phyloP scores from a whole-genome alignment of 2,797 vertebrate genomes.

The Dendrocincla fuliginosa region DNA sequence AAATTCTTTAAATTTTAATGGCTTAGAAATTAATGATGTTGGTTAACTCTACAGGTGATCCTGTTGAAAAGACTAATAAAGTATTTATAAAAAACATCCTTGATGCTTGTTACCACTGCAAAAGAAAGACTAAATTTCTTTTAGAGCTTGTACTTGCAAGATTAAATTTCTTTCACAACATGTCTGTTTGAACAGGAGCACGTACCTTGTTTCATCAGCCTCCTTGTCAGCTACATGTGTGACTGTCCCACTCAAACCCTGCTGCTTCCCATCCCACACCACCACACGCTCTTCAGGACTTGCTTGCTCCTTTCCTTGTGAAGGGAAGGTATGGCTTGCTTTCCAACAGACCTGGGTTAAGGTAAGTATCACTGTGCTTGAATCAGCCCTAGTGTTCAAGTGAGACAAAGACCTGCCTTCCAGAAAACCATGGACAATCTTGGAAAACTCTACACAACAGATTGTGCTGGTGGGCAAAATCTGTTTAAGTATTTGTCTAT shows the following conservation, averaged over 20 bases:
- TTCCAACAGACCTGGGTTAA: background rate
- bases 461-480: background rate
- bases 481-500: background rate
- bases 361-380: background rate
- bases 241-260: background rate
- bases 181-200: background rate
- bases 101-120: background rate
- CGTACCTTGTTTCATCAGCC: background rate
- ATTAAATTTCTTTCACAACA: background rate
- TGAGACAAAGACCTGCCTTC: background rate
- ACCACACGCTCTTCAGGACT: background rate
- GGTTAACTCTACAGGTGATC: background rate
- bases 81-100: background rate
- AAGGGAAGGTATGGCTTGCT: background rate
- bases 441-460: background rate
- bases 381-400: background rate
- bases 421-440: background rate
- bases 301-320: background rate
- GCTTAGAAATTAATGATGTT: background rate
- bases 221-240: background rate
- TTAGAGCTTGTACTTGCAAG: background rate
- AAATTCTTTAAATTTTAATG: background rate
- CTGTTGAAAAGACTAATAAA: background rate
- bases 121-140: background rate
- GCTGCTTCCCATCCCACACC: background rate